Evolutionary conservation across 2,888 invertebrate genomes (phyloP).

Genomic region (Subacronicta megacephala): DNA sequence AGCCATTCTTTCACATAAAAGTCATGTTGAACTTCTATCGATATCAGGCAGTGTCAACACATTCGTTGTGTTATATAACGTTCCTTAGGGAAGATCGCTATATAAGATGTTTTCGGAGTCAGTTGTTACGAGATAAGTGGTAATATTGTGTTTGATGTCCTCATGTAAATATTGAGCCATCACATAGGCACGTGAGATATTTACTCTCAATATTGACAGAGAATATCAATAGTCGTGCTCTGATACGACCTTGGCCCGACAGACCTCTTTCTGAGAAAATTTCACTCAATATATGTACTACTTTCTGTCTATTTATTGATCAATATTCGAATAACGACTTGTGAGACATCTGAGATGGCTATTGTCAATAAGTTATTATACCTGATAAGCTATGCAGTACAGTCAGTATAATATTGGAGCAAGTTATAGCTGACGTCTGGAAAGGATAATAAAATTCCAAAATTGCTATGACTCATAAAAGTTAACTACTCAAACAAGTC

Average conservation of each 20-base stretch:
- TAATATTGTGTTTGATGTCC: constrained; percentile 86
- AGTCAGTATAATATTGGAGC: constrained; percentile 1
- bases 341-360: constrained; percentile 7
- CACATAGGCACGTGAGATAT: constrained; percentile 86
- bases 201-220: constrained; percentile 84
- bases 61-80: constrained; percentile 64
- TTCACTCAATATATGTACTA: constrained; percentile 38
- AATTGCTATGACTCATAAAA: constrained; percentile 40
- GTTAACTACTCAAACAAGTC: constrained; percentile 25
- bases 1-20: constrained; percentile 72
- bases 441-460: constrained; percentile 47
- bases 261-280: constrained; percentile 70
- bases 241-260: constrained; percentile 78
- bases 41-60: constrained; percentile 78
- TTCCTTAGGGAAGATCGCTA: constrained; percentile 73
- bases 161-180: constrained; percentile 84
- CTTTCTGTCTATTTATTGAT: constrained; percentile 37
- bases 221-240: constrained; percentile 81
- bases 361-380: constrained; percentile 14
- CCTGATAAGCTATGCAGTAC: background rate
- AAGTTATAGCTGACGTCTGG: constrained; percentile 23
- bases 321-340: constrained; percentile 12
- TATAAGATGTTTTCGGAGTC: constrained; percentile 78
- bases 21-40: constrained; percentile 72
- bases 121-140: constrained; percentile 87